Conservation (phyloP, 2,888 invertebrate species). For the Cylloceria caligata region DNA sequence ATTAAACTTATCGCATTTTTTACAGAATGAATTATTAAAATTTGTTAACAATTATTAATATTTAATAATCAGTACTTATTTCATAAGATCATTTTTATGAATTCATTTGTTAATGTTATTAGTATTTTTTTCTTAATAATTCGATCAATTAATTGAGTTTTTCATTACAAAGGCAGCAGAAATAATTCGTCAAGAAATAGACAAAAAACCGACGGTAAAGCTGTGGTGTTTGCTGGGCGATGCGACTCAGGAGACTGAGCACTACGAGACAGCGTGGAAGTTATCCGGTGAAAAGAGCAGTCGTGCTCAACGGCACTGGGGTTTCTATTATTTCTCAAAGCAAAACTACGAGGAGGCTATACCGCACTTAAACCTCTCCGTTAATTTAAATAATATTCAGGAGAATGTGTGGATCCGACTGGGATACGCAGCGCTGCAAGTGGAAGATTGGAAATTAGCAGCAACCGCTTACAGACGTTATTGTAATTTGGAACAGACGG, state of each 20-base stretch:
- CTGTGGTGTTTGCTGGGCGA: slow-evolving; percentile 97
- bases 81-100: too few species aligned
- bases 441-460: slow-evolving; percentile 93
- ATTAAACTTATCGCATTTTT: too few species aligned
- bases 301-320: slow-evolving; percentile 95
- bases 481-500: slow-evolving; percentile 92
- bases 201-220: slow-evolving; percentile 92
- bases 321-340: slow-evolving; percentile 90
- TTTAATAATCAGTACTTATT: too few species aligned
- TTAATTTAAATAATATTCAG: slow-evolving; percentile 95
- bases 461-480: slow-evolving; percentile 94
- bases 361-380: slow-evolving; percentile 92
- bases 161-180: slow-evolving; percentile 90
- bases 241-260: slow-evolving; percentile 90
- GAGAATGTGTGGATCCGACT: slow-evolving; percentile 94
- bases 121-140: slow-evolving; percentile 22
- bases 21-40: too few species aligned
- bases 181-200: slow-evolving; percentile 92
- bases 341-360: slow-evolving; percentile 92
- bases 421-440: slow-evolving; percentile 93
- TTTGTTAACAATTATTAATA: too few species aligned
- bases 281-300: slow-evolving; percentile 93
- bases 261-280: slow-evolving; percentile 96
- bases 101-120: too few species aligned
- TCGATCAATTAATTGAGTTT: slow-evolving; percentile 23